Percentiles rank a stretch among this genome's conserved stretches.
Evolutionary conservation across 2,113 vertebrate species (phyloP).

Genomic region (Platysternon megacephalum): DNA sequence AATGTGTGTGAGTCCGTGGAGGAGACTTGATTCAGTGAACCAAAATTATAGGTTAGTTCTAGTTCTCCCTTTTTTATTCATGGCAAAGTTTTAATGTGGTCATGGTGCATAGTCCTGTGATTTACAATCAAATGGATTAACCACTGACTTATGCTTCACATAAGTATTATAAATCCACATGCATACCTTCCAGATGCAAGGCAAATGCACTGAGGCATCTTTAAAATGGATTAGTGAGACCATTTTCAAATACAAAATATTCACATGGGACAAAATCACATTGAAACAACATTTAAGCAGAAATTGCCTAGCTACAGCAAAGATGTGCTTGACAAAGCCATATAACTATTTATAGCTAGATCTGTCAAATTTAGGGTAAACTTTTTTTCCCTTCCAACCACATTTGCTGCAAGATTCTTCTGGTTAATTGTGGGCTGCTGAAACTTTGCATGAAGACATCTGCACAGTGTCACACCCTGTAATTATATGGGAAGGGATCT

Average conservation of each 20-base stretch:
- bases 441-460: slow-evolving; percentile 76
- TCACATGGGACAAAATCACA: slow-evolving; percentile 32
- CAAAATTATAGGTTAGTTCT: slow-evolving; percentile 60
- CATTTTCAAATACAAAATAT: neutral
- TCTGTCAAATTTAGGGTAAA: slow-evolving; percentile 68
- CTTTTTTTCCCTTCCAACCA: slow-evolving; percentile 23
- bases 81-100: slow-evolving; percentile 72
- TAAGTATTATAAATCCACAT: slow-evolving; percentile 57
- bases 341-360: slow-evolving; percentile 65
- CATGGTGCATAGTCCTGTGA: slow-evolving; percentile 33
- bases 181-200: slow-evolving; percentile 64
- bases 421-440: slow-evolving; percentile 59
- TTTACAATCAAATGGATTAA: slow-evolving; percentile 64
- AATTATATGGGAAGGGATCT: slow-evolving; percentile 84
- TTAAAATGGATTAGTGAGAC: slow-evolving; percentile 37
- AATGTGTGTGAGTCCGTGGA: neutral
- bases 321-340: slow-evolving; percentile 40
- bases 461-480: slow-evolving; percentile 85
- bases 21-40: slow-evolving; percentile 27
- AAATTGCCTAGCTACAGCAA: slow-evolving; percentile 30
- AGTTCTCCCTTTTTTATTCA: slow-evolving; percentile 32
- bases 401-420: slow-evolving; percentile 66
- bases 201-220: slow-evolving; percentile 37
- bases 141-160: neutral
- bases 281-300: slow-evolving; percentile 19